These are phyloP conservation scores for Chydorus sphaericus DNA, from an alignment of 2,888 invertebrate genomes.

Conservation along the genomic window DNA sequence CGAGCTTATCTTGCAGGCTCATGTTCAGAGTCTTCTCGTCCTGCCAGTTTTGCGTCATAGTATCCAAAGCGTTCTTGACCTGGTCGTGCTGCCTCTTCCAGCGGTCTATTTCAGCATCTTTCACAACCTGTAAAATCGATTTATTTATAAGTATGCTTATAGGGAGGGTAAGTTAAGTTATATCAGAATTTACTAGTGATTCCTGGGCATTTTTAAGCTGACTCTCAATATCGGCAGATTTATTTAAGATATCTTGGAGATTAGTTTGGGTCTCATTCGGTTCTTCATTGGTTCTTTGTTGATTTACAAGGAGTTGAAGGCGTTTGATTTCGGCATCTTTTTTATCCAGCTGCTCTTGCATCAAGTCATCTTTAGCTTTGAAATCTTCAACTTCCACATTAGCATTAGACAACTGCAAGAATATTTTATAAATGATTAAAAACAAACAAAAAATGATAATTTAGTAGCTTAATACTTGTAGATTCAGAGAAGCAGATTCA, in stretches of 20 bases:
- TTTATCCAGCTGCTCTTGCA: neutral
- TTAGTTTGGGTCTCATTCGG: neutral
- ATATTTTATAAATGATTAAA: neutral
- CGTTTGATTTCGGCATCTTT: neutral
- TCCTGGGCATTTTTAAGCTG: neutral
- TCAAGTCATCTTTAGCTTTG: neutral
- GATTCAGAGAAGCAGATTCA: neutral
- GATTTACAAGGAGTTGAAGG: neutral
- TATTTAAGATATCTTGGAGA: neutral
- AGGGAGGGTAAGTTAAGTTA: neutral
- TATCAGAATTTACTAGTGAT: neutral
- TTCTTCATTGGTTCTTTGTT: neutral
- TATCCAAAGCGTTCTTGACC: neutral
- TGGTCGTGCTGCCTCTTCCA: neutral
- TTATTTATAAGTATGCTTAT: neutral
- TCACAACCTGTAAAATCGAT: neutral
- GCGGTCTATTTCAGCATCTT: neutral
- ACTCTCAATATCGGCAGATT: neutral
- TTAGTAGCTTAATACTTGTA: neutral
- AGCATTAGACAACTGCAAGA: neutral
- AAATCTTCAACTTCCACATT: slow-evolving; percentile 1
- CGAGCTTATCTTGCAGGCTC: neutral
- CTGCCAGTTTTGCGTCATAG: slow-evolving; percentile 1
- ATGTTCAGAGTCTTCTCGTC: neutral
- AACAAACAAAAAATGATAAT: neutral